Base-by-base conservation (phyloP, 2,888 invertebrate species). In the Nycteola revayana region DNA sequence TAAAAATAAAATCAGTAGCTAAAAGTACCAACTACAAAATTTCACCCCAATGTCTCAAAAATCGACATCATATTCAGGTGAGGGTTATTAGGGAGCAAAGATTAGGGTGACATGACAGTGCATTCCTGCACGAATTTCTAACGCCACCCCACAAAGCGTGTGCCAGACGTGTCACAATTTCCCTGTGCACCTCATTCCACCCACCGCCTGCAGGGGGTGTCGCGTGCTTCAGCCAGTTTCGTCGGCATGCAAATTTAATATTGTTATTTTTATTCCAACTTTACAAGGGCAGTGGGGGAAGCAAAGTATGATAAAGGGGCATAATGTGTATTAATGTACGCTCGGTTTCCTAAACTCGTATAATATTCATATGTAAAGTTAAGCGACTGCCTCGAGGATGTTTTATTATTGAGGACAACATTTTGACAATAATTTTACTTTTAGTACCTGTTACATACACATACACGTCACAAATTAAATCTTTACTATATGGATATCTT, bases 231-330 rank as follows among this genome's bases (percentile, higher is more conserved):
- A 60, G 44, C 59, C 64, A 53, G 66, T 72, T 73, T 73, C 65
- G 74, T 61, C 69, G 74, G 66, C 75, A 83, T 83, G 83, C 79
- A 85, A 86, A 87, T 86, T 82, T 83, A 75, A 84, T 81, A 72
- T 73, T 76, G 76, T 80, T 82, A 80, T 77, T 84, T 78, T 82
- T 81, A 80, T 77, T 78, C 61, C 45, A 60, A 78, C 75, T 79
- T 78, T 68, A 81, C 85, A 84, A 86, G 86, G 85, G 80, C 84
- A 87, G 75, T 79, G 71, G 78, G 76, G 75, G 74, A 74, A 53
- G 64, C 60, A 68, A 71, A 75, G 71, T 72, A 68, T 75, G 71
- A 77, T 76, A 75, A 75, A 59, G 49, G 60, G 50, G 51, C 47
- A 57, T 59, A 54, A 56, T 45, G 48, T 59, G 42, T 55, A 54